Percentiles rank a stretch among this genome's conserved stretches.
These are phyloP conservation scores for Liparis tanakae DNA, from an alignment of 2,797 vertebrate species.

Conservation along the genomic window DNA sequence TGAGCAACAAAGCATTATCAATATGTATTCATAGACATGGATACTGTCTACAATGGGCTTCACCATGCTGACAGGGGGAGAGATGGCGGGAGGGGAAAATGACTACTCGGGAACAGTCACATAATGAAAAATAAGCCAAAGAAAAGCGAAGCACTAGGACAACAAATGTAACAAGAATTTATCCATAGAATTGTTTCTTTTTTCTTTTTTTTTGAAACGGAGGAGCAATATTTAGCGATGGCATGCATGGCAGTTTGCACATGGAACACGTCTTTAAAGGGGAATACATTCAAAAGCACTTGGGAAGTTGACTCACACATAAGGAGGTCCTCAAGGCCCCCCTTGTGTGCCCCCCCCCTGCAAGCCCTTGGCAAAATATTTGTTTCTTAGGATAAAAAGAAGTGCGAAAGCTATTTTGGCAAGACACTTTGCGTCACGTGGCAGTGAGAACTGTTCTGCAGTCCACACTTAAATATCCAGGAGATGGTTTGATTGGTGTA, in stretches of 20 bases:
- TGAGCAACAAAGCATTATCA: slow-evolving; percentile 84
- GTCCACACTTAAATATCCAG: slow-evolving; percentile 71
- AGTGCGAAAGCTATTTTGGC: slow-evolving; percentile 63
- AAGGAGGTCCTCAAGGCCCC: slow-evolving; percentile 47
- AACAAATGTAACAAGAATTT: slow-evolving; percentile 92
- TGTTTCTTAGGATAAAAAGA: slow-evolving; percentile 73
- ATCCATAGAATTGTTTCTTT: slow-evolving; percentile 79
- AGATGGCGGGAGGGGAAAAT: slow-evolving; percentile 86
- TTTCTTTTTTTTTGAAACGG: slow-evolving; percentile 75
- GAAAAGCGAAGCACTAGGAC: slow-evolving; percentile 90
- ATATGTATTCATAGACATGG: slow-evolving; percentile 88
- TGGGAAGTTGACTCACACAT: slow-evolving; percentile 70
- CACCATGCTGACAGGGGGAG: slow-evolving; percentile 90
- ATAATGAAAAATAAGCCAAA: slow-evolving; percentile 88
- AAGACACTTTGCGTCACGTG: slow-evolving; percentile 67
- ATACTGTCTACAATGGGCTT: slow-evolving; percentile 90
- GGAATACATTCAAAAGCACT: slow-evolving; percentile 88
- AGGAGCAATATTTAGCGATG: slow-evolving; percentile 92
- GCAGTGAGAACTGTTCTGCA: slow-evolving; percentile 79
- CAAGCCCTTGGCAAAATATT: slow-evolving; percentile 67
- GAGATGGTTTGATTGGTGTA: slow-evolving; percentile 54
- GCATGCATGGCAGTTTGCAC: slow-evolving; percentile 96
- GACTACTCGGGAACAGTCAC: slow-evolving; percentile 88
- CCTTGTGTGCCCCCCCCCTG: slow-evolving; percentile 37
- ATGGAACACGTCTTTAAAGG: slow-evolving; percentile 95